phyloP scores from a whole-genome alignment of 2,797 vertebrate species.

The Neosilurus hyrtlii region DNA sequence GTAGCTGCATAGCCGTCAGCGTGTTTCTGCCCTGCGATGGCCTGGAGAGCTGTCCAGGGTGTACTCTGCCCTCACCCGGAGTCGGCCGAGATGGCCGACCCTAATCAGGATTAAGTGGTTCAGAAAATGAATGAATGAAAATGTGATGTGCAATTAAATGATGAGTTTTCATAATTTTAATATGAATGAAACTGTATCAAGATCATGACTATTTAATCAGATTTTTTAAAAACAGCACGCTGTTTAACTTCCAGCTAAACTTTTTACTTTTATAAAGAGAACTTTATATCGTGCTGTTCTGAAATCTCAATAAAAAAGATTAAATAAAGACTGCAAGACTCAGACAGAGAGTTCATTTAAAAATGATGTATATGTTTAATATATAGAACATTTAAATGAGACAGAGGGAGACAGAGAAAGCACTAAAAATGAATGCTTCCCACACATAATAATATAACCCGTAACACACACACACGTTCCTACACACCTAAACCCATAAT shows the following conservation, averaged over 20 bases:
- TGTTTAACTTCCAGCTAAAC: not conserved
- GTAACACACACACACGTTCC: too few relatives aligned
- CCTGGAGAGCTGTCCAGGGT: too few relatives aligned
- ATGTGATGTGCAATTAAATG: not conserved
- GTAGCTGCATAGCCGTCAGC: too few relatives aligned
- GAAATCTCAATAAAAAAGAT: not conserved
- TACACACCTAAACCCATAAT: too few relatives aligned
- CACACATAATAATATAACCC: slow-evolving; percentile 19
- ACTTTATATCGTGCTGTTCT: not conserved
- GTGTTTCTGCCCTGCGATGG: too few relatives aligned
- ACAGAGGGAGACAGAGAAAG: not conserved
- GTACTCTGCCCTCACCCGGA: too few relatives aligned
- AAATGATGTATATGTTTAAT: slow-evolving; percentile 21
- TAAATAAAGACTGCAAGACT: not conserved
- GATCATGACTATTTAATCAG: too few relatives aligned
- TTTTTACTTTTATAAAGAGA: not conserved
- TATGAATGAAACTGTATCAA: not conserved
- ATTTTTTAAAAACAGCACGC: not conserved
- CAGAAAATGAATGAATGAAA: too few relatives aligned
- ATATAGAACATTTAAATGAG: slow-evolving; percentile 7
- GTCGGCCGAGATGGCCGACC: too few relatives aligned
- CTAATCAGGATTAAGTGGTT: too few relatives aligned
- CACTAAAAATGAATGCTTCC: slow-evolving; percentile 28
- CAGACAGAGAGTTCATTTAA: not conserved
- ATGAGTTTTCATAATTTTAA: not conserved